A percentile compares a stretch with the other conserved stretches of the same genome.
phyloP scores from a whole-genome alignment of 2,113 vertebrate genomes.

The Hypocryptadius cinnamomeus region DNA sequence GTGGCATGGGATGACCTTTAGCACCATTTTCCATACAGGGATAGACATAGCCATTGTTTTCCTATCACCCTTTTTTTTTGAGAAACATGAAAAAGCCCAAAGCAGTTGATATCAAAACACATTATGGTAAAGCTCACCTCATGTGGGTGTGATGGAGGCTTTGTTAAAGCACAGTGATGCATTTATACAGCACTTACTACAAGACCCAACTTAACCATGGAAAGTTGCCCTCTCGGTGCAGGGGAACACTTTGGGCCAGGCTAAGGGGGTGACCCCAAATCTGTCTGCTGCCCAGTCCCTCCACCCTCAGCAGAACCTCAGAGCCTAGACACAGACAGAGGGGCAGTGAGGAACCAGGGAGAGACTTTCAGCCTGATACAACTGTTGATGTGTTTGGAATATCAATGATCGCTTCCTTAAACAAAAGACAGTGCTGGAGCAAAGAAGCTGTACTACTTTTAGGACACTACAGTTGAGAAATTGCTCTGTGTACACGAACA shows the following conservation, averaged over 20 bases:
- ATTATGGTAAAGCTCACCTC: neutral
- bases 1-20: neutral
- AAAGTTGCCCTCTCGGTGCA: neutral
- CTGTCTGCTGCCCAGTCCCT: neutral
- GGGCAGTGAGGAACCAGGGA: neutral
- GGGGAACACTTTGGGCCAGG: neutral
- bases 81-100: neutral
- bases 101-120: neutral
- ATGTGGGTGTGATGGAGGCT: neutral
- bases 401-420: neutral
- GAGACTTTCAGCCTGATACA: neutral
- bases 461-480: neutral
- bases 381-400: neutral
- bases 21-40: neutral
- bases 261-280: neutral
- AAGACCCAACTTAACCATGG: neutral
- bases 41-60: neutral
- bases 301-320: neutral
- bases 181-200: neutral
- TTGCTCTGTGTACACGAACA: neutral
- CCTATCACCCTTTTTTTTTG: neutral
- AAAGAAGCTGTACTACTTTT: neutral
- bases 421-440: neutral
- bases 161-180: neutral
- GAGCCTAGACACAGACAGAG: neutral